Conservation (phyloP, 1,140 invertebrate genomes). For the Hestina assimilis region DNA sequence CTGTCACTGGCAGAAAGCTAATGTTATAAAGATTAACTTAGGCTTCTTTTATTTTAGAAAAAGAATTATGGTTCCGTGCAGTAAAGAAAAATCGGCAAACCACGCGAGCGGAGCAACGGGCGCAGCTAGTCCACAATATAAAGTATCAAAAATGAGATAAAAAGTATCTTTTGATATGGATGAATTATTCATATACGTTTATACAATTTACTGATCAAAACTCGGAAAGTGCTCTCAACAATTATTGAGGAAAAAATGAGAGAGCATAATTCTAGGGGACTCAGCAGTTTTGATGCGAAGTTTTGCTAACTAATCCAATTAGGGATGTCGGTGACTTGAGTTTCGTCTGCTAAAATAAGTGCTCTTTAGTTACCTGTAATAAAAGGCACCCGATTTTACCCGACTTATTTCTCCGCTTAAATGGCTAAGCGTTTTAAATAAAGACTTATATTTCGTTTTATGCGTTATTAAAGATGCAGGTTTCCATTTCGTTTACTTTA, state of each 20-base stretch:
- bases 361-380: constrained; percentile 28
- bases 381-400: constrained; percentile 23
- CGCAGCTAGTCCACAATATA: too few species aligned
- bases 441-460: not conserved
- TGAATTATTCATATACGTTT: constrained; percentile 8
- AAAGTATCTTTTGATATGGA: too few species aligned
- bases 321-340: constrained; percentile 29
- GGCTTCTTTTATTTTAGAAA: too few species aligned
- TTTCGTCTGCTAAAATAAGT: constrained; percentile 31
- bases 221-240: constrained; percentile 9
- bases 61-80: too few species aligned
- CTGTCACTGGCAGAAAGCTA: not conserved
- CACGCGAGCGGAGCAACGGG: too few species aligned
- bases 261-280: constrained; percentile 36
- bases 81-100: not conserved
- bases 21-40: not conserved
- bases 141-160: too few species aligned
- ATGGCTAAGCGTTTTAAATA: constrained; percentile 17
- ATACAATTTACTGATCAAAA: constrained; percentile 10
- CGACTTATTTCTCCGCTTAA: constrained; percentile 21
- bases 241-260: constrained; percentile 13
- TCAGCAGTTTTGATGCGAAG: constrained; percentile 38
- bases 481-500: not conserved
- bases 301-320: constrained; percentile 63
- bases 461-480: not conserved